Conservation (phyloP, 2,797 vertebrate species). For the Antennarius maculatus region DNA sequence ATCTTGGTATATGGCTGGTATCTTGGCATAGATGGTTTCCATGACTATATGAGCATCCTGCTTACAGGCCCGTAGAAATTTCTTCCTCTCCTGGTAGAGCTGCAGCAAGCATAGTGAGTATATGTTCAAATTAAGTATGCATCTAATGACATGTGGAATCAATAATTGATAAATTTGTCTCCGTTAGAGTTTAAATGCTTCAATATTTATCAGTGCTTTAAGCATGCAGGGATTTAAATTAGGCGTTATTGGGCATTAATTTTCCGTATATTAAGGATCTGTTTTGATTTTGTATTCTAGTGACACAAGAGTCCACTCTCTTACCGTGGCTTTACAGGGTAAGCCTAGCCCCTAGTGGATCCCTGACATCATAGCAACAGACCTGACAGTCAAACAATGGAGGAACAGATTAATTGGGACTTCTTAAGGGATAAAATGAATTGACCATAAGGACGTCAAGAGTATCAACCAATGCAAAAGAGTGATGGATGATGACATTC, state of each 20-base stretch:
- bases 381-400: slow-evolving; percentile 10
- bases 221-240: background rate
- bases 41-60: slow-evolving; percentile 33
- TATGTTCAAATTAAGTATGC: slow-evolving; percentile 23
- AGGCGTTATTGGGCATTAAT: slow-evolving; percentile 7
- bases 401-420: slow-evolving; percentile 32
- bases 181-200: background rate
- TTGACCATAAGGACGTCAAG: background rate
- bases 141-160: slow-evolving; percentile 10
- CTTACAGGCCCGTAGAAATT: slow-evolving; percentile 4
- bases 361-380: slow-evolving; percentile 61
- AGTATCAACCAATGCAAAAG: slow-evolving; percentile 2
- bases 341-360: slow-evolving; percentile 80
- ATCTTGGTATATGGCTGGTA: slow-evolving; percentile 29
- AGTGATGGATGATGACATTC: background rate
- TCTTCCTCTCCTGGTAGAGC: slow-evolving; percentile 13
- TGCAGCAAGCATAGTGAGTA: background rate
- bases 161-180: slow-evolving; percentile 24
- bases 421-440: background rate
- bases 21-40: slow-evolving; percentile 49
- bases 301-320: background rate
- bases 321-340: slow-evolving; percentile 18
- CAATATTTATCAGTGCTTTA: slow-evolving; percentile 1
- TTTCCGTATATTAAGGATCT: slow-evolving; percentile 7
- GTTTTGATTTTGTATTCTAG: background rate